These are phyloP conservation scores for Tachina fera DNA, from an alignment of 2,888 invertebrate genomes.

Conservation along the genomic window DNA sequence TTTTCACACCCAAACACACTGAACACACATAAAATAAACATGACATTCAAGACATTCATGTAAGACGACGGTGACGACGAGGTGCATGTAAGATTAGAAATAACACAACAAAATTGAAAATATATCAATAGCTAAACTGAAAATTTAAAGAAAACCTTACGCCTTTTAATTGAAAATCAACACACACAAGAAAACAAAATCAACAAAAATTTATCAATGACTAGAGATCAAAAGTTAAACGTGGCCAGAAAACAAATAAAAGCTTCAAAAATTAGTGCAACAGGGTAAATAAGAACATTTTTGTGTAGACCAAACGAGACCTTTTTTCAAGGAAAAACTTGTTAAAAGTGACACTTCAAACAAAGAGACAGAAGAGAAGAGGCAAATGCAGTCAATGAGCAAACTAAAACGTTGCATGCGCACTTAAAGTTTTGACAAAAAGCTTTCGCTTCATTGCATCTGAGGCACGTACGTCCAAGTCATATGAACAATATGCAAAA, in stretches of 20 bases:
- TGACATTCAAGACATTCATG: slow-evolving; percentile 56
- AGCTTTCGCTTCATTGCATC: background rate
- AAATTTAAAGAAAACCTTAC: slow-evolving; percentile 41
- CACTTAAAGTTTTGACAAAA: background rate
- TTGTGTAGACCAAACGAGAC: too few species aligned
- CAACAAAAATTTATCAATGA: slow-evolving; percentile 50
- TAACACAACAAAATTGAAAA: background rate
- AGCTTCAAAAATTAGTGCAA: background rate
- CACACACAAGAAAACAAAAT: too few species aligned
- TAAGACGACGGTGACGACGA: background rate
- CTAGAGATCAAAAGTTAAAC: slow-evolving; percentile 68
- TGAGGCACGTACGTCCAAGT: too few species aligned
- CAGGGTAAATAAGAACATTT: background rate
- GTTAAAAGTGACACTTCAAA: background rate
- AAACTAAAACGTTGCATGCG: too few species aligned
- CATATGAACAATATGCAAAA: too few species aligned
- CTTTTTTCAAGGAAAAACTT: slow-evolving; percentile 11
- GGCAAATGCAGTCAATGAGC: too few species aligned
- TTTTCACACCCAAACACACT: slow-evolving; percentile 60
- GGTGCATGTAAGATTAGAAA: slow-evolving; percentile 37
- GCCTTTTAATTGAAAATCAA: slow-evolving; percentile 42
- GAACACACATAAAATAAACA: slow-evolving; percentile 28
- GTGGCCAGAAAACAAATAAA: slow-evolving; percentile 16
- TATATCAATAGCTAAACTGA: slow-evolving; percentile 11
- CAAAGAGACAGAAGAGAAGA: background rate